Conservation (phyloP, 2,888 invertebrate genomes). For the Nomada flava region DNA sequence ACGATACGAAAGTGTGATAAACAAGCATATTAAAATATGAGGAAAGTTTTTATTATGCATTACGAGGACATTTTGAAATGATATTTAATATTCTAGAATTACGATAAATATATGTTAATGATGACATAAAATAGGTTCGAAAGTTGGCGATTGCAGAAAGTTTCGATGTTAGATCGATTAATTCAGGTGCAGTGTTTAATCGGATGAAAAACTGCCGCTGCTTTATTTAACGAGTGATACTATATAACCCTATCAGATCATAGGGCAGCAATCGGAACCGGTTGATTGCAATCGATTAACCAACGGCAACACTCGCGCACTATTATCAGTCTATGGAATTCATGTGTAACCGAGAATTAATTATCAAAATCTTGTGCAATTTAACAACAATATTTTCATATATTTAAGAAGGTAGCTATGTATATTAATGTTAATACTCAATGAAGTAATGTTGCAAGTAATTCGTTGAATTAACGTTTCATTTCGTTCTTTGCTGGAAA, state of each 20-base stretch:
- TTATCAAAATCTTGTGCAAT: not conserved
- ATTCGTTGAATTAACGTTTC: not conserved
- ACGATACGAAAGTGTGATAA: not conserved
- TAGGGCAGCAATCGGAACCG: conserved; percentile 16
- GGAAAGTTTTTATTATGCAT: not conserved
- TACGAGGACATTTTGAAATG: not conserved
- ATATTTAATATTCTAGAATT: not conserved
- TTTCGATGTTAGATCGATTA: not conserved
- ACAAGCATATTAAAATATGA: not conserved
- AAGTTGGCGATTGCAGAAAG: not conserved
- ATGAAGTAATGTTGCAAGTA: not conserved
- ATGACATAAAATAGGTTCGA: too few relatives aligned
- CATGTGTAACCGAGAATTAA: not conserved
- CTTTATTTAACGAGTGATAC: conserved; percentile 30
- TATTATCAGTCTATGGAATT: not conserved
- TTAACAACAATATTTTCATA: not conserved
- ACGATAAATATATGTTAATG: not conserved
- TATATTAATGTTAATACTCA: not conserved
- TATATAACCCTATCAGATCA: conserved; percentile 4
- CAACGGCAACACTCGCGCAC: not conserved
- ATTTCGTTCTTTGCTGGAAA: not conserved
- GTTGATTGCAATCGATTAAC: conserved; percentile 32
- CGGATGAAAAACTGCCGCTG: not conserved
- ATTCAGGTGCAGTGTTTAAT: not conserved
- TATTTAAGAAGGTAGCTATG: not conserved